phyloP scores from a whole-genome alignment of 2,888 invertebrate genomes.

The Catocala nupta region DNA sequence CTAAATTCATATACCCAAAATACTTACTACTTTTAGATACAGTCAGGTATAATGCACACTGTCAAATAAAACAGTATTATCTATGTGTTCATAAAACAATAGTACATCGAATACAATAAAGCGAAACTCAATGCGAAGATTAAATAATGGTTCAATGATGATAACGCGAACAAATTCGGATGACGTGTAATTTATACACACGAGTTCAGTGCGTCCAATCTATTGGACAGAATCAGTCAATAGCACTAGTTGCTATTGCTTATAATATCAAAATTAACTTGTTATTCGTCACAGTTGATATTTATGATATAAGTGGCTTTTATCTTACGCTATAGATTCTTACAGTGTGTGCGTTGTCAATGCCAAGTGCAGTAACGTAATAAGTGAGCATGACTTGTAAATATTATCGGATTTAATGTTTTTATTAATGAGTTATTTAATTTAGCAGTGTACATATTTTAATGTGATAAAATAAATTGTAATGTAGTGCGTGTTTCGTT shows the following conservation, averaged over 20 bases:
- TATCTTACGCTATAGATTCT: neutral
- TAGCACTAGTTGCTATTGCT: neutral
- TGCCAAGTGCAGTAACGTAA: slow-evolving; percentile 2
- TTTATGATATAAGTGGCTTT: slow-evolving; percentile 1
- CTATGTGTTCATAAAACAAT: neutral
- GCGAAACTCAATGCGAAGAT: neutral
- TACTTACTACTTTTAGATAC: too few relatives aligned
- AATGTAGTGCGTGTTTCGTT: neutral
- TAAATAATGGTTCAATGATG: neutral
- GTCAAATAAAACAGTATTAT: too few relatives aligned
- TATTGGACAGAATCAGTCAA: neutral
- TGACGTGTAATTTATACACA: neutral
- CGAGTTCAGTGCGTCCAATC: neutral
- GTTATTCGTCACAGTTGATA: neutral
- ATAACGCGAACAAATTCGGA: slow-evolving; percentile 7
- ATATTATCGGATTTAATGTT: neutral
- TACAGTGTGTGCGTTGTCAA: neutral
- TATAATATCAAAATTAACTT: neutral
- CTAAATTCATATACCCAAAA: too few relatives aligned
- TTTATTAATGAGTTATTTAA: neutral
- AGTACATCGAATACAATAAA: neutral
- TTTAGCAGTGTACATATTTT: neutral
- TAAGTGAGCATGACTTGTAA: too few relatives aligned
- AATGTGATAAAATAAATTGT: neutral
- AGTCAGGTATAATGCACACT: too few relatives aligned